Evolutionary conservation across 2,113 vertebrate species (phyloP).

Genomic region (Aplodontia rufa): DNA sequence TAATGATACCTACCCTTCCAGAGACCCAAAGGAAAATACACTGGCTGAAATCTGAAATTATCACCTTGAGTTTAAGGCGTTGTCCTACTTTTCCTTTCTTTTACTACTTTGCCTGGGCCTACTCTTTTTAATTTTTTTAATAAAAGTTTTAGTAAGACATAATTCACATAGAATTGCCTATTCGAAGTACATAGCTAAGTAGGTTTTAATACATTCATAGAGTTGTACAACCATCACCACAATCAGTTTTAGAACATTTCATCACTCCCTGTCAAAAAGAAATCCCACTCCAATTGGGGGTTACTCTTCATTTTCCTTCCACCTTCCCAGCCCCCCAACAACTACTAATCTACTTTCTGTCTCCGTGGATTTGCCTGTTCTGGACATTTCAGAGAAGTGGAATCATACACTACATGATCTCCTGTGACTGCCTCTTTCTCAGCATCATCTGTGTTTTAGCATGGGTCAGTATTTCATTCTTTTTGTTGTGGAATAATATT

Average conservation of each 20-base stretch:
- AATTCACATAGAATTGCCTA: not conserved
- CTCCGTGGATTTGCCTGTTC: not conserved
- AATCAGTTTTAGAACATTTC: not conserved
- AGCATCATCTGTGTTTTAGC: not conserved
- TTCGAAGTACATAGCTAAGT: not conserved
- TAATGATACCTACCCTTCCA: not conserved
- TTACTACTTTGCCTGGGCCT: not conserved
- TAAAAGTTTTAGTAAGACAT: not conserved
- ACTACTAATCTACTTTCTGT: not conserved
- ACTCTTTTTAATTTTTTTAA: not conserved
- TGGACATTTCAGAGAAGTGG: not conserved
- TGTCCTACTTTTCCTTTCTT: not conserved
- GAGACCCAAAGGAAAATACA: not conserved
- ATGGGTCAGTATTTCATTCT: not conserved
- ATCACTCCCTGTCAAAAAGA: not conserved
- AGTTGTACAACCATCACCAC: not conserved
- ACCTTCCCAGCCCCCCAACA: not conserved
- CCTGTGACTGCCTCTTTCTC: not conserved
- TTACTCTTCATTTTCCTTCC: not conserved
- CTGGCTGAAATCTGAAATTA: not conserved
- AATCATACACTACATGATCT: not conserved
- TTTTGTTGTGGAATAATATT: not conserved
- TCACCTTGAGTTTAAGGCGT: not conserved
- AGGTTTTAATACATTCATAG: not conserved
- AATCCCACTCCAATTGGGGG: not conserved